Evolutionary conservation across 1,140 invertebrate species (phyloP), one percentile per base, ranked within the genome.

Genomic region (Mamestra configurata): DNA sequence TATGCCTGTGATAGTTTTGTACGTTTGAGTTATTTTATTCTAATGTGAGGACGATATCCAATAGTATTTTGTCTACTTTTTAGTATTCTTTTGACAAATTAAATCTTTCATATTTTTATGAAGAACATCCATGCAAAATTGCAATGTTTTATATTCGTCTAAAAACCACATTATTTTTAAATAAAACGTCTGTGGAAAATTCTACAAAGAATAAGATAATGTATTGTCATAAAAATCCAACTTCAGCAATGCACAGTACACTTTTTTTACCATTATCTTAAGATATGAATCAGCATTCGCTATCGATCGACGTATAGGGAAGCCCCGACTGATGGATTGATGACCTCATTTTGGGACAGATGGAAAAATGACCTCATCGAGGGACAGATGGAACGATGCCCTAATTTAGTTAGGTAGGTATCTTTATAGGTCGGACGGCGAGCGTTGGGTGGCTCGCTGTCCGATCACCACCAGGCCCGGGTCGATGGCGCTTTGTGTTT

Each of bases 1-100:
- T 55, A n/a, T 61, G 57, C 27, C 57, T 61, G 57, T 61, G 57
- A 35, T 61, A 3, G 35, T 61, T 61, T 61, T 61, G 57, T 61
- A 61, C 57, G 57, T 35, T 61, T 13, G 15, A n/a, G 31, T n/a
- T 57, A 11, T 57, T 7, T 61, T 35, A n/a, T 55, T 61, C 13
- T 57, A 35, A n/a, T 35, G n/a, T 4, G 2, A 15, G 27, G 57
- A 61, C 27, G 6, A 35, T n/a, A 27, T 27, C 4, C 13, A 15
- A 18, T 18, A 18, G 11, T 31, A 8, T 5, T 31, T 24, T 59
- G 20, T 59, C 22, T 59, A 31, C 18, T 59, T 15, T 8, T 27
- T 59, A 11, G 1, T 43, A 7, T 10, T 40, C 1, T 40, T 40
- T 4, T 40, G 35, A 35, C 3, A 35, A 35, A 35, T 4, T n/a